Conservation (phyloP, 2,888 invertebrate genomes). For the Athalia circularis region DNA sequence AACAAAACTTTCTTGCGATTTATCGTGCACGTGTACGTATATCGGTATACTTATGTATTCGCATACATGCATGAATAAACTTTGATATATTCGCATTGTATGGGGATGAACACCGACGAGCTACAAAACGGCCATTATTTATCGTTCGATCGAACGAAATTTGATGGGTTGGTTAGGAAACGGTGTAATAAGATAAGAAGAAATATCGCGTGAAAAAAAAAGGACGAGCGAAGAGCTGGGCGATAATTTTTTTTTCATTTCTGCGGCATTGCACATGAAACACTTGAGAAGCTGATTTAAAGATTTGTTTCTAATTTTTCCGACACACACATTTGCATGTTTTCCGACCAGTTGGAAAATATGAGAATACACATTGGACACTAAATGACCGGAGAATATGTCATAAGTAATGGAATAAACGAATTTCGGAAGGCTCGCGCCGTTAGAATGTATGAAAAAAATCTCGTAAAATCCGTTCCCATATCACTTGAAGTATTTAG, state of each 20-base stretch:
- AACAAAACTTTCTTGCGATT: constrained; percentile 41
- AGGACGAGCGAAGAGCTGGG: not conserved
- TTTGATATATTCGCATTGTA: not conserved
- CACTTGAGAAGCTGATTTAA: too few relatives aligned
- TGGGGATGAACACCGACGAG: not conserved
- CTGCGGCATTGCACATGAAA: too few relatives aligned
- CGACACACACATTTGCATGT: too few relatives aligned
- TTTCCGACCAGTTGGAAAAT: too few relatives aligned
- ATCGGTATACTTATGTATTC: not conserved
- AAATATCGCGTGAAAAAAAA: not conserved
- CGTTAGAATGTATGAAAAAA: not conserved
- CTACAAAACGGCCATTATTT: not conserved
- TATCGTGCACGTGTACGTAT: not conserved
- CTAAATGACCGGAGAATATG: too few relatives aligned
- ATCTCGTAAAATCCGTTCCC: constrained; percentile 31
- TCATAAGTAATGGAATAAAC: too few relatives aligned
- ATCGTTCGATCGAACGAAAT: not conserved
- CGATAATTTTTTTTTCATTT: not conserved
- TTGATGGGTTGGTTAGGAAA: not conserved
- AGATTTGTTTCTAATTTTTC: not conserved
- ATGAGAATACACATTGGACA: too few relatives aligned
- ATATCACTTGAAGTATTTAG: constrained; percentile 55
- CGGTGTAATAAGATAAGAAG: too few relatives aligned
- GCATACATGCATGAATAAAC: not conserved
- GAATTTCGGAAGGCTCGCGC: too few relatives aligned